Conservation (phyloP, 2,888 invertebrate genomes). For the Drosophila subquinaria region DNA sequence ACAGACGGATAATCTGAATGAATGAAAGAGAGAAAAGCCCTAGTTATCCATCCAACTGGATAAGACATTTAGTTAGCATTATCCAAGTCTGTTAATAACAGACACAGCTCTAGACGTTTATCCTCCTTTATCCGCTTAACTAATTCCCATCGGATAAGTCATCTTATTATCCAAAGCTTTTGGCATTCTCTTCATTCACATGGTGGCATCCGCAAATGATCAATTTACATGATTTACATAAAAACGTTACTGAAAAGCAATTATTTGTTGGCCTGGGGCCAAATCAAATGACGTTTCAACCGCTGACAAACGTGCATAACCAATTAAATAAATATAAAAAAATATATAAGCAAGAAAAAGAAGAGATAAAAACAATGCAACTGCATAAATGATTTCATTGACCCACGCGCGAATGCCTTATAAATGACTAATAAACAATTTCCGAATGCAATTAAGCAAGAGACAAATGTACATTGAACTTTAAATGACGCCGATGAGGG, state of each 20-base stretch:
- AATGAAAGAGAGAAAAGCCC: background rate
- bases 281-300: slow-evolving; percentile 41
- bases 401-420: slow-evolving; percentile 56
- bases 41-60: background rate
- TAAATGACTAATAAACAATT: slow-evolving; percentile 74
- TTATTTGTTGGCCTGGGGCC: slow-evolving; percentile 41
- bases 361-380: slow-evolving; percentile 40
- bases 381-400: slow-evolving; percentile 70
- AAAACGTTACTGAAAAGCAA: slow-evolving; percentile 34
- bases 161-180: background rate
- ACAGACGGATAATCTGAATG: background rate
- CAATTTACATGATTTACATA: slow-evolving; percentile 25
- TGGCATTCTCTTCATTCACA: slow-evolving; percentile 6
- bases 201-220: slow-evolving; percentile 33
- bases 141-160: slow-evolving; percentile 10
- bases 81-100: background rate
- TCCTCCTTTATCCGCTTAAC: slow-evolving; percentile 5
- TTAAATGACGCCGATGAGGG: slow-evolving; percentile 47
- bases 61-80: background rate
- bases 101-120: slow-evolving; percentile 6
- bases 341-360: slow-evolving; percentile 6
- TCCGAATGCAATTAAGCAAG: slow-evolving; percentile 72
- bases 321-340: slow-evolving; percentile 41
- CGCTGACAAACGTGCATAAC: slow-evolving; percentile 14
- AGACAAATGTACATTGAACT: slow-evolving; percentile 75